phyloP scores from a whole-genome alignment of 1,140 invertebrate species.

The Apis mellifera region Amel_HAv3.1 CM009937.2:12203001-12203500 shows the following conservation, averaged over 20 bases:
- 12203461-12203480: background rate
- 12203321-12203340: slow-evolving; percentile 59
- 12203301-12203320: slow-evolving; percentile 67
- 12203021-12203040: slow-evolving; percentile 14
- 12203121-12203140: slow-evolving; percentile 25
- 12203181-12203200: slow-evolving; percentile 28
- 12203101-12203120: background rate
- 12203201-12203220: slow-evolving; percentile 40
- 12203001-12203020: background rate
- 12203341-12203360: slow-evolving; percentile 54
- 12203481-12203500: too few relatives aligned
- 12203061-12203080: slow-evolving; percentile 13
- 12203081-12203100: background rate
- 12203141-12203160: slow-evolving; percentile 22
- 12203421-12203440: background rate
- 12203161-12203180: slow-evolving; percentile 32
- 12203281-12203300: slow-evolving; percentile 60
- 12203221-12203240: slow-evolving; percentile 28
- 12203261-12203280: slow-evolving; percentile 58
- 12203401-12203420: background rate
- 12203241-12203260: slow-evolving; percentile 27
- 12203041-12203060: slow-evolving; percentile 24
- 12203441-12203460: background rate
- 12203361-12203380: slow-evolving; percentile 57
- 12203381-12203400: slow-evolving; percentile 49